A percentile compares a stretch with the other conserved stretches of the same genome.
phyloP scores from a whole-genome alignment of 2,797 vertebrate species.

The Syngnathus acus region DNA sequence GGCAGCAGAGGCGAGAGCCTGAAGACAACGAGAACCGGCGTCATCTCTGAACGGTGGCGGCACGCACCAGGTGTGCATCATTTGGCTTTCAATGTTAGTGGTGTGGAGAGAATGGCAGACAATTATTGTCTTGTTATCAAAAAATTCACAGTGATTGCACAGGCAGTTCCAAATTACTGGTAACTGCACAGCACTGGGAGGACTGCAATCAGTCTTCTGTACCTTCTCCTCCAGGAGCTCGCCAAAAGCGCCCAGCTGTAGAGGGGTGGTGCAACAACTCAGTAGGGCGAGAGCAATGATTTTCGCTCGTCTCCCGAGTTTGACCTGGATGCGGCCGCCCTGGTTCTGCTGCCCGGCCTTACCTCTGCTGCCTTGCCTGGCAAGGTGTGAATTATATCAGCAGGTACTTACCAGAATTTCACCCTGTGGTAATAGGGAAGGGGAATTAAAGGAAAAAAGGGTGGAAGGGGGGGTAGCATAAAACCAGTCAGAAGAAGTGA shows the following conservation, averaged over 20 bases:
- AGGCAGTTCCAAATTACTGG: slow-evolving; percentile 65
- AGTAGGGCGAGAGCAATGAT: slow-evolving; percentile 22
- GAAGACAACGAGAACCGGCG: slow-evolving; percentile 57
- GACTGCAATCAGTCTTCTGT: slow-evolving; percentile 43
- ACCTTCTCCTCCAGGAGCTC: slow-evolving; percentile 67
- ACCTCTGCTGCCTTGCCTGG: slow-evolving; percentile 58
- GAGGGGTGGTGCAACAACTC: slow-evolving; percentile 49
- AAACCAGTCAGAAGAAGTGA: slow-evolving; percentile 48
- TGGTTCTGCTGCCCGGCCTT: slow-evolving; percentile 63
- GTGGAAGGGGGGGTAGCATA: slow-evolving; percentile 31
- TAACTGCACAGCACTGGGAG: slow-evolving; percentile 26
- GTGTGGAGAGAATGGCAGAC: slow-evolving; percentile 40
- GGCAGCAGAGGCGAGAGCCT: slow-evolving; percentile 60
- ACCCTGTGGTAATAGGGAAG: slow-evolving; percentile 73
- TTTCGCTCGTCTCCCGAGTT: slow-evolving; percentile 21
- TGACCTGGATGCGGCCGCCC: slow-evolving; percentile 47
- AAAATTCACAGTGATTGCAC: slow-evolving; percentile 22
- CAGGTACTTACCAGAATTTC: slow-evolving; percentile 97
- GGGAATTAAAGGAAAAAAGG: slow-evolving; percentile 42
- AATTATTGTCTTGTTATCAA: slow-evolving; percentile 58
- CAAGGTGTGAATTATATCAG: slow-evolving; percentile 56
- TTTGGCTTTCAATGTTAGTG: slow-evolving; percentile 46
- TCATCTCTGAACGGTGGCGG: slow-evolving; percentile 20
- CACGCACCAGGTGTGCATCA: slow-evolving; percentile 9
- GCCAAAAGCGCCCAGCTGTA: slow-evolving; percentile 60